These are phyloP conservation scores for Cryptophagus acutangulus DNA, from an alignment of 2,888 invertebrate species.

Conservation along the genomic window DNA sequence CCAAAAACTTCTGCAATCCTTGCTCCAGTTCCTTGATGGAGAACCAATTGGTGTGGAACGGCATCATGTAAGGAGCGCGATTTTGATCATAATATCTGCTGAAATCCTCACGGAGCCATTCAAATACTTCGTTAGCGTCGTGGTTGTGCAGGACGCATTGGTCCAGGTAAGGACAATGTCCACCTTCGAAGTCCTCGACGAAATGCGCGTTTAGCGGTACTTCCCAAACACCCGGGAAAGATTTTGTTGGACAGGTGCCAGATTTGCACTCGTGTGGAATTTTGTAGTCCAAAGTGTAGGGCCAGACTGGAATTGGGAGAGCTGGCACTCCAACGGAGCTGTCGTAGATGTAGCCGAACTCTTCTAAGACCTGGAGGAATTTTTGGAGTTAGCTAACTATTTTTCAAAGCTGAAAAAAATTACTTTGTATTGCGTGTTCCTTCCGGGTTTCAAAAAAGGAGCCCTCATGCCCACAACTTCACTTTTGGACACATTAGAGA, in stretches of 20 bases:
- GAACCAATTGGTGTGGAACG: conserved; percentile 97
- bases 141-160: conserved; percentile 89
- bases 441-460: conserved; percentile 86
- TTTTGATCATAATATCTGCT: conserved; percentile 79
- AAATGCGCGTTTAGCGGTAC: conserved; percentile 86
- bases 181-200: conserved; percentile 82
- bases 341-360: conserved; percentile 89
- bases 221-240: conserved; percentile 90
- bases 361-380: conserved; percentile 72
- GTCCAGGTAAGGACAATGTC: conserved; percentile 87
- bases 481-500: conserved; percentile 73
- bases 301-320: conserved; percentile 78
- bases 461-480: conserved; percentile 85
- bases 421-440: conserved; percentile 88
- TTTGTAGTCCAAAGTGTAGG: conserved; percentile 90
- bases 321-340: conserved; percentile 87
- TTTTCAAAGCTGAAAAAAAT: conserved; percentile 6
- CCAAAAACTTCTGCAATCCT: conserved; percentile 80
- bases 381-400: neutral
- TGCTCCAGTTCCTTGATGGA: conserved; percentile 76
- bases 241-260: conserved; percentile 84
- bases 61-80: conserved; percentile 89
- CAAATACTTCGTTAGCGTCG: conserved; percentile 67
- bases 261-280: conserved; percentile 91
- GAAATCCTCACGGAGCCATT: conserved; percentile 89